These are phyloP conservation scores for Tupaia chinensis DNA, from an alignment of 2,113 vertebrate genomes.

Conservation along the genomic window DNA sequence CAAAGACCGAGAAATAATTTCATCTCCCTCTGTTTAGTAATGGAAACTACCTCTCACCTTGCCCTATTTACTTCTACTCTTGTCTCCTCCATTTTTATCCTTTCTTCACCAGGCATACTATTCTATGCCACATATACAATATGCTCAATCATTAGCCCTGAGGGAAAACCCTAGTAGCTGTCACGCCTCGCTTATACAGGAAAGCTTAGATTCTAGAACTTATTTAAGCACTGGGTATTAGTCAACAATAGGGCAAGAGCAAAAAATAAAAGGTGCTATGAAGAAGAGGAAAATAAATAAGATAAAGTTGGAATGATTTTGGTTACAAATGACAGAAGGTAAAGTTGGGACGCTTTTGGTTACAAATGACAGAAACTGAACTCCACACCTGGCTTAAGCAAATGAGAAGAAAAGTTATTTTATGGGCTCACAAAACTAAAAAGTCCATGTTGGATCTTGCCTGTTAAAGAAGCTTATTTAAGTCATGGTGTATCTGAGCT, in stretches of 20 bases:
- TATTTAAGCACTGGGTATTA: background rate
- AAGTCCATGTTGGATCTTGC: background rate
- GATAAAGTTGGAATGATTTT: background rate
- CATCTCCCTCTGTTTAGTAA: background rate
- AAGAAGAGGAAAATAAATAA: background rate
- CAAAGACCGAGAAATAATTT: background rate
- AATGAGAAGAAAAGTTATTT: constrained; percentile 4
- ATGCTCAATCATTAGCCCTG: background rate
- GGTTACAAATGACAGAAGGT: background rate
- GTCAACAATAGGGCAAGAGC: background rate
- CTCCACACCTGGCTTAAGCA: background rate
- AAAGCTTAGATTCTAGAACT: background rate
- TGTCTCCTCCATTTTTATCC: background rate
- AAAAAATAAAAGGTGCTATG: background rate
- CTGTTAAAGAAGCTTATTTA: background rate
- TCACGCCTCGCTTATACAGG: background rate
- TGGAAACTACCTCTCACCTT: background rate
- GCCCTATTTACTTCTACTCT: background rate
- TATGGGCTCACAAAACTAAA: background rate
- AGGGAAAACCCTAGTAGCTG: background rate
- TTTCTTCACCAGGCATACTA: background rate
- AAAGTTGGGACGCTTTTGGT: background rate
- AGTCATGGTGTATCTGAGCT: background rate
- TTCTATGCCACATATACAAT: background rate
- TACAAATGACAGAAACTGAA: background rate